Evolutionary conservation across 1,140 invertebrate species (phyloP), one percentile per base, ranked within the genome.

Genomic region (Cydia splendana): DNA sequence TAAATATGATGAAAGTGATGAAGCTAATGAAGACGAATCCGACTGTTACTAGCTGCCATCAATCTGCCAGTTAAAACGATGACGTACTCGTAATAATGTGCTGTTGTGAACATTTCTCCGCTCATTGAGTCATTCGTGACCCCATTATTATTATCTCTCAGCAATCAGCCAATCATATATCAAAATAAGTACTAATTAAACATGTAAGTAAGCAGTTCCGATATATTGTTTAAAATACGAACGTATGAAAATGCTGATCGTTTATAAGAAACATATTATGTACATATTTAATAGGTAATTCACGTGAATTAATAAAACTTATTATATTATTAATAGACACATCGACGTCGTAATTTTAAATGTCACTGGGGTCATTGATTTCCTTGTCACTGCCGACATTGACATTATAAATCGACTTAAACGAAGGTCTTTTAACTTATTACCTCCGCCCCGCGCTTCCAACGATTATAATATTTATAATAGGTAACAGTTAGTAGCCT

Each of bases 361-460:
- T 62, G 57, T 62, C 57, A n/a, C 7, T 7, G 57, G 57, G 57
- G 57, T 62, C 57, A 24, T 62, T 62, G 20, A 12, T 24, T 62
- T 62, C 57, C 57, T 20, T 12, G 57, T 62, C 53, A n/a, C n/a
- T 24, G 57, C 24, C 20, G 20, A 24, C 57, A 24, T 62, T 62
- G 57, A 62, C 57, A 62, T 62, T 62, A 62, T 24, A 62, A 24
- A 62, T 24, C n/a, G n/a, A 57, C 53, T 18, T 57, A 62, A 10
- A 24, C n/a, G 57, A 62, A 62, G 57, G 57, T 62, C 57, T 62
- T 62, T 62, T 62, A 62, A 62, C 20, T 62, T 62, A 24, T 62
- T 62, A 24, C 57, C 57, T 24, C 57, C 57, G n/a, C 57, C 18
- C 18, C 18, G 57, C 57, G 57, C 57, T 62, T 62, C 57, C 7